Base-by-base conservation (phyloP, 1,140 invertebrate species). In the Platorchestia sp. region DNA sequence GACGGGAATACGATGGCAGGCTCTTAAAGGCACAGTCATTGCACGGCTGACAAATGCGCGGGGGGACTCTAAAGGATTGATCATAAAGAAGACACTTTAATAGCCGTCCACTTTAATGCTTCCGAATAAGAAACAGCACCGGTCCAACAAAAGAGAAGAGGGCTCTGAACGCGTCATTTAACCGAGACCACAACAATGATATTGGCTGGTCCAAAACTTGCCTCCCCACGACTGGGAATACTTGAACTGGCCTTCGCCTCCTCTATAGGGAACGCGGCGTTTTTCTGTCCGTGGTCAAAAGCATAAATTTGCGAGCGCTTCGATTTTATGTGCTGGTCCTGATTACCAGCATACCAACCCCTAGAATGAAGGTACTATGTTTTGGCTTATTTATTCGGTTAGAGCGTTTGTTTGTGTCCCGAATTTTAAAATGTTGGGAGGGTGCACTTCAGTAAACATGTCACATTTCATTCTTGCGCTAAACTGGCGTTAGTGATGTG, bases 11-110 rank as follows among this genome's bases (percentile, higher is more conserved):
- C 91, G 91, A 93, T 93, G 91, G 91, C 91, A 93, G 91, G 91
- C 91, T 93, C 44, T 93, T 93, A 93, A 93, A 93, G 91, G 91
- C 91, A 45, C 91, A 45, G 91, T 93, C 91, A 93, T 93, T 93
- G 91, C 91, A 93, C 91, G 7, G 47, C 91, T 93, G 91, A 93
- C 91, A 93, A 93, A 93, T 93, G 91, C 45, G 91, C 91, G 43
- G 91, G 91, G 91, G 91, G 91, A 93, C 91, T 93, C 91, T 93
- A 93, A 93, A 93, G 91, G 91, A 93, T 93, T 93, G 91, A 93
- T 93, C 91, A 93, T 93, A 93, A 93, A 93, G 91, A 93, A 93
- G 91, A 93, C 91, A 93, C 91, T 93, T 93, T 93, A 93, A 93
- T 93, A 93, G 91, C 91, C 91, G 91, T 93, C 91, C 91, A 93